Evolutionary conservation across 2,797 vertebrate genomes (phyloP), one percentile per base, ranked within the genome.

Genomic region (Eidolon dupreanum): DNA sequence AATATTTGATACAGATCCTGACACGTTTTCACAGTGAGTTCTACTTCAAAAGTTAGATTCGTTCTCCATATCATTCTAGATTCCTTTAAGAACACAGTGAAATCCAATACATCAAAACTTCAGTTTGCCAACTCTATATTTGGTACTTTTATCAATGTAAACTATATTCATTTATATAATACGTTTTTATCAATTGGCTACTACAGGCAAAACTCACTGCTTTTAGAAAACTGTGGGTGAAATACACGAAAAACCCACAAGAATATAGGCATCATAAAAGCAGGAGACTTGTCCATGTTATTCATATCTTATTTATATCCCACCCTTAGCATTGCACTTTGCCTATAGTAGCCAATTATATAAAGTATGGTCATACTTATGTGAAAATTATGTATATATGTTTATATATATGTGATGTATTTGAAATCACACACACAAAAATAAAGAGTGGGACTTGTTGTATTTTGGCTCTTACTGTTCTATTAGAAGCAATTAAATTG

Each of bases 1-100:
- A 94, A 75, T 15, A 26, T 16, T 33, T 49, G 26, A 82, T 66
- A 8, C 2, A 71, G n/a, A 9, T 33, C 15, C 33, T 53, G 26
- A 88, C 7, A 92, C 49, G 31, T 71, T 86, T 46, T 89, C 85
- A 65, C 81, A 89, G 68, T 75, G 85, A 90, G 51, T 77, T 53
- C 55, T 51, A 51, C 6, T n/a, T 71, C 17, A 90, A 87, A 82
- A 81, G 41, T 38, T 81, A 92, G 19, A 8, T 31, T 88, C 33
- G 65, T 71, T 89, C 61, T 86, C 24, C 3, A 6, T 75, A 70
- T 63, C 6, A 51, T 49, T 61, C 26, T 70, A 75, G 6, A 57
- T 74, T 82, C 36, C 17, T 74, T n/a, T 46, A 83, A 79, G 33
- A 75, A 68, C 28, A 71, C 1, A 65, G 88, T 86, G 13, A 3